Evolutionary conservation across 2,113 vertebrate genomes (phyloP).

Genomic region (Phycodurus eques): DNA sequence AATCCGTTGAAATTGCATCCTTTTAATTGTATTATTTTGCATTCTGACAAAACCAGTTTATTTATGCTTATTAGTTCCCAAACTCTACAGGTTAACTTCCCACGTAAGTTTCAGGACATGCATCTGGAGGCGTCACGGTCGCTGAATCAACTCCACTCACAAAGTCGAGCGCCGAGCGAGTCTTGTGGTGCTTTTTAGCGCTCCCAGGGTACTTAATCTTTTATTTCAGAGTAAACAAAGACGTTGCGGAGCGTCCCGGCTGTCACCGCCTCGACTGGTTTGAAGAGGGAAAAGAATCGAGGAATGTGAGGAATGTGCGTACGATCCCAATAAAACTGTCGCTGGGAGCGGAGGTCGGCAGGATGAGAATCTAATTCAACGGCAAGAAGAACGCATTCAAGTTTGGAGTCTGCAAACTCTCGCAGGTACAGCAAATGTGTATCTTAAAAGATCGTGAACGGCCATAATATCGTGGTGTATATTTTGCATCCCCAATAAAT

Average conservation of each 20-base stretch:
- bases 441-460: too few species aligned
- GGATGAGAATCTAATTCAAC: conserved; percentile 5
- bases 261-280: conserved; percentile 45
- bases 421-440: too few species aligned
- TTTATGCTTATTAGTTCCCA: too few species aligned
- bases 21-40: too few species aligned
- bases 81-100: too few species aligned
- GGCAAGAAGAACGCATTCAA: background rate
- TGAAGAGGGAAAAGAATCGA: conserved; percentile 21
- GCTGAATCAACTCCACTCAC: background rate
- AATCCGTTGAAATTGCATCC: too few species aligned
- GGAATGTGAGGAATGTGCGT: conserved; percentile 19
- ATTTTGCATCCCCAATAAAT: too few species aligned
- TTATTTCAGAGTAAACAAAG: conserved; percentile 59
- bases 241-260: conserved; percentile 27
- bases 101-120: too few species aligned
- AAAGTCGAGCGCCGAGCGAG: too few species aligned
- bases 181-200: background rate
- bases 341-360: conserved; percentile 14
- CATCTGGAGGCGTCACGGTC: background rate
- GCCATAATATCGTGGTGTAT: too few species aligned
- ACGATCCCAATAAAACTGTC: conserved; percentile 10
- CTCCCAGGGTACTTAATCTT: conserved; percentile 49
- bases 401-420: background rate
- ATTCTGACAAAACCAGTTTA: too few species aligned